phyloP scores from a whole-genome alignment of 2,888 invertebrate genomes.

The Linyphia triangularis region DNA sequence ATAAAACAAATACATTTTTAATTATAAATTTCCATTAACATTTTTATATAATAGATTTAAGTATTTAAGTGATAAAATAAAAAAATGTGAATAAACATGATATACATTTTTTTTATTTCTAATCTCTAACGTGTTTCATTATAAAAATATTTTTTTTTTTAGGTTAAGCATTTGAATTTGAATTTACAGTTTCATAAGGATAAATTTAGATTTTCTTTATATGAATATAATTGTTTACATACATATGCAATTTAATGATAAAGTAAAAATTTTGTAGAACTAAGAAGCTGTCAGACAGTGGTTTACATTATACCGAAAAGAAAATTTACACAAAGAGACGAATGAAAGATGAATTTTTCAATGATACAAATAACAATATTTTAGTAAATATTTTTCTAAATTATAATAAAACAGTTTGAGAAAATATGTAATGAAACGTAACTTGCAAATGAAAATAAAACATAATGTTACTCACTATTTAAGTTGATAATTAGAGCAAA shows the following conservation, averaged over 20 bases:
- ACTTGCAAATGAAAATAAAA: background rate
- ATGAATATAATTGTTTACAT: background rate
- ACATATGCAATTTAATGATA: background rate
- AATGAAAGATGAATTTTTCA: slow-evolving; percentile 13
- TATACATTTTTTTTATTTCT: too few species aligned
- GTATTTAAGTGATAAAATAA: too few species aligned
- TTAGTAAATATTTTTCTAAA: background rate
- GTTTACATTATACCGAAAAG: slow-evolving; percentile 43
- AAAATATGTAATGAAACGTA: background rate
- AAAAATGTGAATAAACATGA: too few species aligned
- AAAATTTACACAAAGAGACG: slow-evolving; percentile 36
- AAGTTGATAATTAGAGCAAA: background rate
- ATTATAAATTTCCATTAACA: too few species aligned
- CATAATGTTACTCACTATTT: background rate
- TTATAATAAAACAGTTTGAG: background rate
- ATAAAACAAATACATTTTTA: too few species aligned
- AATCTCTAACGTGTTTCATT: background rate
- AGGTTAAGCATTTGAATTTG: background rate
- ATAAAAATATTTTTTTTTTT: background rate
- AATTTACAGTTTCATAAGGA: background rate
- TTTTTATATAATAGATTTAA: too few species aligned
- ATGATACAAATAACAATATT: slow-evolving; percentile 11
- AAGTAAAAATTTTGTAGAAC: background rate
- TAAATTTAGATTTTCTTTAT: slow-evolving; percentile 1
- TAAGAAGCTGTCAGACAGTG: slow-evolving; percentile 44